Evolutionary conservation across 2,113 vertebrate genomes (phyloP), one percentile per base, ranked within the genome.

Genomic region (Toxotes jaculatrix): DNA sequence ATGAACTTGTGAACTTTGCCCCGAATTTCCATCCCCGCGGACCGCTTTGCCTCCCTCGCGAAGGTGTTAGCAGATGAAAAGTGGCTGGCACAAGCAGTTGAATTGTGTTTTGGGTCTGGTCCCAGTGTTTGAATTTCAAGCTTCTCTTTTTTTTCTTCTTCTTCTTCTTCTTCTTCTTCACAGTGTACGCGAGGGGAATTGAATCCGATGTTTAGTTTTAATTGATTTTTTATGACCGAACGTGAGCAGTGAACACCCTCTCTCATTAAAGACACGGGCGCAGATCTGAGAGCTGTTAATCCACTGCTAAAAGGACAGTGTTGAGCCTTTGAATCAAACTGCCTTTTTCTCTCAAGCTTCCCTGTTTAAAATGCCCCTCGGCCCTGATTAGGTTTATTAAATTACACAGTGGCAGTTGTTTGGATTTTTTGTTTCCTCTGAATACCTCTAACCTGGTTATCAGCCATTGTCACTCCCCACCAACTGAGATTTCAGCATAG

Each of bases 211-310:
- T 76, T 66, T 60, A 8, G 61, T 74, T 85, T 74, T 74, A 69
- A 82, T 86, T 32, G 67, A 82, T 84, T 91, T 89, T 66, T 62
- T 70, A 60, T 86, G 77, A 84, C 16, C 7, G 47, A 83, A 82
- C 47, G 47, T 82, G 79, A 84, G 75, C 51, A 51, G 77, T 5
- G 67, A 88, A 59, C 79, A 66, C 40, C n/a, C 78, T 45, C 45
- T 71, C 57, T 87, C 69, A 88, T 86, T 79, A 84, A 62, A 90
- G 45, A 66, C 65, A 68, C 2, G 10, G 59, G 23, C 5, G 43
- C 60, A 71, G 83, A 88, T 90, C 83, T 84, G 73, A 89, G 85
- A 43, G 72, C 72, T 40, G 75, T 64, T 85, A 83, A 90, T 89
- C 86, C 77, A 60, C 67, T 10, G 64, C 80, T 83, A 79, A 88